phyloP scores from a whole-genome alignment of 1,140 invertebrate genomes.

The Drosophila kurseongensis region DNA sequence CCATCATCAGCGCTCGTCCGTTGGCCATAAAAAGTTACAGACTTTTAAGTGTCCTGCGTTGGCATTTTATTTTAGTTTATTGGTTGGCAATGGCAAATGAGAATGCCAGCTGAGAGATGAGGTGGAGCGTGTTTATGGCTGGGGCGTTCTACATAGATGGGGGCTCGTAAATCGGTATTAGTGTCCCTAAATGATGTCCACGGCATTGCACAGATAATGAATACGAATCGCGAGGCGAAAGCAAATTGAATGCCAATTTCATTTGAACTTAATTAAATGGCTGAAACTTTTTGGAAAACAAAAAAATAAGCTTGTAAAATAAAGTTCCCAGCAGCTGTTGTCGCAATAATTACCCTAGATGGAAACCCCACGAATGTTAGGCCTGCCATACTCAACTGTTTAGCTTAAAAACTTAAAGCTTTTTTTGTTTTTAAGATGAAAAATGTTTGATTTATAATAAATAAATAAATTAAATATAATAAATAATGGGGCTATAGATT shows the following conservation, averaged over 20 bases:
- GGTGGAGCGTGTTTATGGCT: constrained; percentile 43
- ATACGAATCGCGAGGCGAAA: constrained; percentile 26
- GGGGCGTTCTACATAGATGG: constrained; percentile 45
- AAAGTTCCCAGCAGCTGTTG: constrained; percentile 30
- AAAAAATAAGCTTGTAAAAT: constrained; percentile 1
- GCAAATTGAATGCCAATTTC: constrained; percentile 55
- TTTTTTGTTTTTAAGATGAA: neutral
- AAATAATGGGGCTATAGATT: too few species aligned
- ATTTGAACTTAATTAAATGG: constrained; percentile 69
- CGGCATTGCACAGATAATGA: constrained; percentile 35
- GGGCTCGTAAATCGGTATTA: constrained; percentile 69
- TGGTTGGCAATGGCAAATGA: constrained; percentile 51
- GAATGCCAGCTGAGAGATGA: constrained; percentile 24
- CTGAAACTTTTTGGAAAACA: constrained; percentile 24
- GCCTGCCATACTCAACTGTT: neutral
- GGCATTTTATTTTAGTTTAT: constrained; percentile 70
- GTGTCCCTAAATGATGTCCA: constrained; percentile 57
- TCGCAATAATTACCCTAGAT: neutral
- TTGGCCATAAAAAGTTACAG: constrained; percentile 47
- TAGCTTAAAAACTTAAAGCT: too few species aligned
- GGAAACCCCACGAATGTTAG: neutral
- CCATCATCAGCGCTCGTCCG: constrained; percentile 55
- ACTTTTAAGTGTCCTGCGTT: constrained; percentile 68
- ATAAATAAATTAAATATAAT: too few species aligned
- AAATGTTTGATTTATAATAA: too few species aligned